A percentile compares a stretch with the other conserved stretches of the same genome.
Conservation (phyloP, 2,888 invertebrate species). For the Ophonus ardosiacus region DNA sequence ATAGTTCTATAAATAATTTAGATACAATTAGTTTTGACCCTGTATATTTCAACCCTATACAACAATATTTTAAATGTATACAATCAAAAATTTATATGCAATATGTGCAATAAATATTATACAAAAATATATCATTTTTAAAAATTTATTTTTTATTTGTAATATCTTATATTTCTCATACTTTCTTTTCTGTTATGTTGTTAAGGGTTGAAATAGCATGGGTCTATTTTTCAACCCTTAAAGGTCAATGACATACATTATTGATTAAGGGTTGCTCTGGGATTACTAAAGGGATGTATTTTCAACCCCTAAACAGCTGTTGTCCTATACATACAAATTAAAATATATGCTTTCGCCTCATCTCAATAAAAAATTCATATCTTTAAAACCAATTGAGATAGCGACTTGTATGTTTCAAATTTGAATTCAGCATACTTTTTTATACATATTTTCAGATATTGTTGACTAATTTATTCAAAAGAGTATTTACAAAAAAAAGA, state of each 20-base stretch:
- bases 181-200: too few species aligned
- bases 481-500: too few species aligned
- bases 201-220: background rate
- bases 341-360: background rate
- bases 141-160: too few species aligned
- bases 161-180: too few species aligned
- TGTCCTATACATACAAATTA: background rate
- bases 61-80: background rate
- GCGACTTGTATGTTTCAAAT: background rate
- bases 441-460: background rate
- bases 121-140: too few species aligned
- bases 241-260: constrained; percentile 49
- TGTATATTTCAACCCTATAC: background rate
- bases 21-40: background rate
- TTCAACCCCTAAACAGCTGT: constrained; percentile 43
- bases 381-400: background rate
- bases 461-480: background rate
- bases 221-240: background rate
- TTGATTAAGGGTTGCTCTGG: constrained; percentile 29
- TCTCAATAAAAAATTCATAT: background rate
- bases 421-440: background rate
- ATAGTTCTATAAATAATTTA: constrained; percentile 1
- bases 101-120: too few species aligned
- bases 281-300: background rate
- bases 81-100: too few species aligned